Evolutionary conservation across 2,113 vertebrate species (phyloP), one percentile per base, ranked within the genome.

Genomic region (Mionectes macconnelli): DNA sequence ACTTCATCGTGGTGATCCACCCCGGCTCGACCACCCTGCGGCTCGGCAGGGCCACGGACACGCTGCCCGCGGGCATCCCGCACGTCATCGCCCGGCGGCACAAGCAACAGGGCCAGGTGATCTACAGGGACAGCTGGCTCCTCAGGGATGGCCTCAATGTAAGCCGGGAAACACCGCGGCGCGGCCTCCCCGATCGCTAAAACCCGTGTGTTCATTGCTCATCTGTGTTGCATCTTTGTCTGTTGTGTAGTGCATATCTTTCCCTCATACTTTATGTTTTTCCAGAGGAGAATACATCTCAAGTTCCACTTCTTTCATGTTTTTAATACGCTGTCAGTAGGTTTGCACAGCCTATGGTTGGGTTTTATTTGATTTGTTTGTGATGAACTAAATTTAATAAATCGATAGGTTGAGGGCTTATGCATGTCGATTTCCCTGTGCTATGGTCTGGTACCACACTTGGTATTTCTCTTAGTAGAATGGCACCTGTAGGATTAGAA

Each of bases 31-130:
- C 97, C 63, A 98, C 98, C 0, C 97, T 99, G 60, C 98, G 99
- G 55, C 98, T 99, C 33, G 99, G 99, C 14, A 97, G 99, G 96
- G 99, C 99, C 55, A 99, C 99, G 27, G 99, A 99, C 95, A 99
- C 98, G 5, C 98, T 99, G 17, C 99, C 99, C 12, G 95, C 98
- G 60, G 97, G 96, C 21, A 84, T 99, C 44, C 99, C 99, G 5
- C 99, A 99, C 1, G 98, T 99, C 70, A 99, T 99, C 27, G 99
- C 99, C 7, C 98, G 99, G 84, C 98, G 99, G 95, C 99, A 99
- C 96, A 99, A 98, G 84, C 99, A 99, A 59, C 98, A 97, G 37
- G 99, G 98, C 25, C 99, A 99, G 95, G 95, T 98, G 17, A 80
- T 93, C 15, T 98, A 98, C 87, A 98, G 99, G 88, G 99, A 99